phyloP scores from a whole-genome alignment of 1,140 invertebrate genomes.

The Gryon sp. region DNA sequence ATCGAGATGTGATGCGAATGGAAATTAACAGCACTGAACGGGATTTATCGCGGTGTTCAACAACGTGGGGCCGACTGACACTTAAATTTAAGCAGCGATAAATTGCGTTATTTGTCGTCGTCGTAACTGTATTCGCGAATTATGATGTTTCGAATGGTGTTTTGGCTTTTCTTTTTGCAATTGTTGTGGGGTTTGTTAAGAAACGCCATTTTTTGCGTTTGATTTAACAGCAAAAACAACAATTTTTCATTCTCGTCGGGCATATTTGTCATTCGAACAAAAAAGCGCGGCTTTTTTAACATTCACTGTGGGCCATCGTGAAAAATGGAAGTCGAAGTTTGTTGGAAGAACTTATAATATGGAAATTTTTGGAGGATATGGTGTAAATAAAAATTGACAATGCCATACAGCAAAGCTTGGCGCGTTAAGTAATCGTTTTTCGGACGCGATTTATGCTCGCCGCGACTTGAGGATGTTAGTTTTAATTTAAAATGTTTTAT shows the following conservation, averaged over 20 bases:
- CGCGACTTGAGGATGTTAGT: conserved; percentile 24
- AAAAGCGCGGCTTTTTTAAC: not conserved
- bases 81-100: conserved; percentile 57
- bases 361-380: conserved; percentile 11
- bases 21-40: conserved; percentile 48
- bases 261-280: conserved; percentile 30
- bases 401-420: not conserved
- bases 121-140: conserved; percentile 49
- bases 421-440: conserved; percentile 32
- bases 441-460: conserved; percentile 15
- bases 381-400: conserved; percentile 41
- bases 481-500: conserved; percentile 38
- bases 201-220: conserved; percentile 25
- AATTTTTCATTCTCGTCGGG: conserved; percentile 17
- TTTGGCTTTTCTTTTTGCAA: conserved; percentile 9
- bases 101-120: conserved; percentile 56
- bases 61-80: conserved; percentile 11
- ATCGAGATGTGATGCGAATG: conserved; percentile 54
- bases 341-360: conserved; percentile 32
- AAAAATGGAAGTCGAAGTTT: conserved; percentile 17
- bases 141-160: conserved; percentile 36
- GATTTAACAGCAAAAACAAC: conserved; percentile 24
- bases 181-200: conserved; percentile 25
- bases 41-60: conserved; percentile 40
- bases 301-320: not conserved